Evolutionary conservation across 2,113 vertebrate genomes (phyloP).

Genomic region (Hippocampus barbouri): DNA sequence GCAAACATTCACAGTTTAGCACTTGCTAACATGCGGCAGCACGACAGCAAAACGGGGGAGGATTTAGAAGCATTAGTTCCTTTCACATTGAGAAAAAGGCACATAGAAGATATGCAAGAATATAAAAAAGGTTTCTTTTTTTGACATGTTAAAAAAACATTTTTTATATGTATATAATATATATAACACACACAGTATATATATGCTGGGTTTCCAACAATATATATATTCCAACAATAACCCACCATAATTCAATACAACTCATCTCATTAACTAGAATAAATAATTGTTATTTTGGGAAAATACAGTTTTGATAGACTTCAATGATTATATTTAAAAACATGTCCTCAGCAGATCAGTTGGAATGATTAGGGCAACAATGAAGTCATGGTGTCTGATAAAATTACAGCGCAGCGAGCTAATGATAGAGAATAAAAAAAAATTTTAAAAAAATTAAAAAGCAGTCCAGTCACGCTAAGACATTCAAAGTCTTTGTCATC

Average conservation of each 20-base stretch:
- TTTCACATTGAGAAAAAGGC: neutral
- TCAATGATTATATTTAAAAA: neutral
- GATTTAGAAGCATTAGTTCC: neutral
- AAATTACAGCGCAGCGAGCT: neutral
- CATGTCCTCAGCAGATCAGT: neutral
- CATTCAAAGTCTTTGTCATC: neutral
- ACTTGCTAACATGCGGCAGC: neutral
- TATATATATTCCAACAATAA: no score
- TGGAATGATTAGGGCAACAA: slow-evolving; percentile 2
- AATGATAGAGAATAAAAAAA: neutral
- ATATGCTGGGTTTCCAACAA: no score
- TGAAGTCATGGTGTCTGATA: neutral
- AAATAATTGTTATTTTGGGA: neutral
- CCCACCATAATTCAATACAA: no score
- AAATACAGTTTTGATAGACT: neutral
- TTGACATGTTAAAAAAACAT: neutral
- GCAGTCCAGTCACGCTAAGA: neutral
- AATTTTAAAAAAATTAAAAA: neutral
- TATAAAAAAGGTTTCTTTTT: neutral
- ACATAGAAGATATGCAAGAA: no score
- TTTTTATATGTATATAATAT: no score
- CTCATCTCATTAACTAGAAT: no score
- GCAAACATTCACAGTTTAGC: slow-evolving; percentile 27
- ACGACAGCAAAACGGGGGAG: neutral
- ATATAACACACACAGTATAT: no score